phyloP scores from a whole-genome alignment of 1,140 invertebrate genomes.

The Hydropsyche tenuis region DNA sequence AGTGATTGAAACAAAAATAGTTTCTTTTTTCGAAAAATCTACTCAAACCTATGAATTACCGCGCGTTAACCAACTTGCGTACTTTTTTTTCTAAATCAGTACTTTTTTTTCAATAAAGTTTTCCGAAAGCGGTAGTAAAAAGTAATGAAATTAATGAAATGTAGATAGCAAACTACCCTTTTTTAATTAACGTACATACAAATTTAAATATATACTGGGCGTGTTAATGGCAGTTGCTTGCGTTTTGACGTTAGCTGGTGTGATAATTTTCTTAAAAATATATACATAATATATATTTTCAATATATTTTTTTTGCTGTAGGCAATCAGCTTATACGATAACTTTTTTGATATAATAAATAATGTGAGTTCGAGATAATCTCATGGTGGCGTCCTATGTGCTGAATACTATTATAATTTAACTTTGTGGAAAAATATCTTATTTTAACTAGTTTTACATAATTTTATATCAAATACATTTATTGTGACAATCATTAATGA shows the following conservation, averaged over 20 bases:
- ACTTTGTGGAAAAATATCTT: constrained; percentile 48
- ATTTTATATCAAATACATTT: constrained; percentile 30
- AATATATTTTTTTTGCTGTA: constrained; percentile 22
- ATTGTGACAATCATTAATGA: constrained; percentile 32
- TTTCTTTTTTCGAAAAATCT: background rate
- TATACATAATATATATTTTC: background rate
- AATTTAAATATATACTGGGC: constrained; percentile 16
- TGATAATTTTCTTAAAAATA: constrained; percentile 33
- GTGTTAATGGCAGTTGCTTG: constrained; percentile 47
- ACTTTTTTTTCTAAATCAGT: too few species aligned
- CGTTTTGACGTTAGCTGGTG: constrained; percentile 47
- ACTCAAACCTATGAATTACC: background rate
- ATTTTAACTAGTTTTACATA: constrained; percentile 37
- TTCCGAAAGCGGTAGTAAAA: background rate
- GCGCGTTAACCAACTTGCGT: background rate
- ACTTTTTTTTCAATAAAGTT: too few species aligned
- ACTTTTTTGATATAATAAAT: constrained; percentile 11
- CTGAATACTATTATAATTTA: constrained; percentile 41
- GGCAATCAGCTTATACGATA: constrained; percentile 24
- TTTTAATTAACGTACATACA: constrained; percentile 21
- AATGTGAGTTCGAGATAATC: constrained; percentile 29
- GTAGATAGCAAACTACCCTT: constrained; percentile 10
- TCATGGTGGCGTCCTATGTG: constrained; percentile 41
- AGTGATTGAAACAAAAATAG: background rate
- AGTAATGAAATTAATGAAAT: constrained; percentile 11